Conservation (phyloP, 2,888 invertebrate species). For the Brenthis ino region DNA sequence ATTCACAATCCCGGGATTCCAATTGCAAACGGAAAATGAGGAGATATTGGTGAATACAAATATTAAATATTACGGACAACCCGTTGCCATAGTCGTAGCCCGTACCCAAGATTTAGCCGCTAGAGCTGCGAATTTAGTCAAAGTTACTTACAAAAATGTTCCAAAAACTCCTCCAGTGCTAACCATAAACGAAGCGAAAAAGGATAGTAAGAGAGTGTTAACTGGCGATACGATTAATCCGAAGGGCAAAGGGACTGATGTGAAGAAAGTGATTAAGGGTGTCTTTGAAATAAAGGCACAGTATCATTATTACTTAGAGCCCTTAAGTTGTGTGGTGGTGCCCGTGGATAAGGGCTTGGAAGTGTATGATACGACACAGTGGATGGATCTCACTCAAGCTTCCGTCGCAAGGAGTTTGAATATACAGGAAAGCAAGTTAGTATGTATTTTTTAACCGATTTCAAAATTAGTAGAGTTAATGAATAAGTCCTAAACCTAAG, state of each 20-base stretch:
- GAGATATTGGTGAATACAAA: slow-evolving; percentile 78
- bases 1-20: slow-evolving; percentile 64
- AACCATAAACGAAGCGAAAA: slow-evolving; percentile 61
- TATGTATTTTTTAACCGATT: slow-evolving; percentile 32
- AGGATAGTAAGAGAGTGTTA: slow-evolving; percentile 46
- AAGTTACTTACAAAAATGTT: slow-evolving; percentile 79
- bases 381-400: slow-evolving; percentile 84
- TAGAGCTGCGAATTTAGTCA: slow-evolving; percentile 80
- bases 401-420: slow-evolving; percentile 80
- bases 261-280: slow-evolving; percentile 75
- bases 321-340: slow-evolving; percentile 84
- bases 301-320: slow-evolving; percentile 90
- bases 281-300: slow-evolving; percentile 83
- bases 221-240: slow-evolving; percentile 55
- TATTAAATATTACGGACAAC: slow-evolving; percentile 85
- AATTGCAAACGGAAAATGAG: slow-evolving; percentile 67
- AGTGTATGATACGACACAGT: slow-evolving; percentile 85
- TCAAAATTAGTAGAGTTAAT: background rate
- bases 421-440: slow-evolving; percentile 82
- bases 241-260: slow-evolving; percentile 57
- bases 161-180: slow-evolving; percentile 56
- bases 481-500: too few species aligned
- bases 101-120: slow-evolving; percentile 79
- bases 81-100: slow-evolving; percentile 87
- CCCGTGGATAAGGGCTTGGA: slow-evolving; percentile 87